phyloP scores from a whole-genome alignment of 2,113 vertebrate species.

The Dipodomys stephensi region DNA sequence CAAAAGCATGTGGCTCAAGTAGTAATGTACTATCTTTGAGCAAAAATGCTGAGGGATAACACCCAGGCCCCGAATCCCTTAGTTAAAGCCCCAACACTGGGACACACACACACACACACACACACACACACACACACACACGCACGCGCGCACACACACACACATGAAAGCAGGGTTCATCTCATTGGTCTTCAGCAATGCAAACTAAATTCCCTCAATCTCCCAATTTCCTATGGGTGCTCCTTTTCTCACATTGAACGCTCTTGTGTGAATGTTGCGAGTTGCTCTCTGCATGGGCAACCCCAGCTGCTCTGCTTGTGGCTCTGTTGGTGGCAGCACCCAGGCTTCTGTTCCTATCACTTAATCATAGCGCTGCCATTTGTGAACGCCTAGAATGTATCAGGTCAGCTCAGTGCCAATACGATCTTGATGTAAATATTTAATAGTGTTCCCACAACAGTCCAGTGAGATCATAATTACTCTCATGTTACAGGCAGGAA shows the following conservation, averaged over 20 bases:
- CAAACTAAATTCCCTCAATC: rapidly evolving
- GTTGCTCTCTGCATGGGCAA: neutral
- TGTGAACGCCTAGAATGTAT: neutral
- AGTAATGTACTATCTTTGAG: no score
- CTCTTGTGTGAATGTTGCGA: rapidly evolving
- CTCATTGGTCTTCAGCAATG: neutral
- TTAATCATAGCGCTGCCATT: neutral
- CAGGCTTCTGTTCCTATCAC: neutral
- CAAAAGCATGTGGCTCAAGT: no score
- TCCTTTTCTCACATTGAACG: neutral
- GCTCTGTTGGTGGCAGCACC: neutral
- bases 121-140: no score
- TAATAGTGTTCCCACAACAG: neutral
- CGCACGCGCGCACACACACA: no score
- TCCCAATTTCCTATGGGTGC: no score
- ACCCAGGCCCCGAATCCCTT: no score
- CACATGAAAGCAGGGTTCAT: neutral
- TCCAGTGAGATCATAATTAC: neutral
- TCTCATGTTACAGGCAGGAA: neutral
- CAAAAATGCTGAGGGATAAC: no score
- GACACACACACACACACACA: no score
- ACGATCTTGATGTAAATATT: neutral
- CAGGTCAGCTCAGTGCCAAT: neutral
- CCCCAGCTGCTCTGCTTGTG: rapidly evolving
- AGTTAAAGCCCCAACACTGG: no score